phyloP scores from a whole-genome alignment of 2,797 vertebrate genomes.

The Perodicticus potto region DNA sequence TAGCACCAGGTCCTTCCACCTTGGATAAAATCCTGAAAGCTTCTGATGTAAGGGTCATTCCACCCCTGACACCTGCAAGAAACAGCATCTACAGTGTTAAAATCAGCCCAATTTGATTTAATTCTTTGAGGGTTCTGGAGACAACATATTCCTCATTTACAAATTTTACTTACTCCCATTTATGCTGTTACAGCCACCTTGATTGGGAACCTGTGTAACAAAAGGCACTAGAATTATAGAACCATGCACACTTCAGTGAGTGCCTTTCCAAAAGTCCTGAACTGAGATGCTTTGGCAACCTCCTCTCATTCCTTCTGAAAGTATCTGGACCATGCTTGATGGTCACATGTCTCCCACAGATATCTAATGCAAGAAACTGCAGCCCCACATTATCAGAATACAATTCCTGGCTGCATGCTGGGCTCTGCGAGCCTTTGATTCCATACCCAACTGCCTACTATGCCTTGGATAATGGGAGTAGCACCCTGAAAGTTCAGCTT shows the following conservation, averaged over 20 bases:
- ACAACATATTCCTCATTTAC: background rate
- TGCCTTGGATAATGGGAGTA: background rate
- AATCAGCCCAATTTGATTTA: background rate
- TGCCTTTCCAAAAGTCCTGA: background rate
- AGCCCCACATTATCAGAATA: background rate
- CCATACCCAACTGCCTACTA: background rate
- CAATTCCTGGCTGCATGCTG: background rate
- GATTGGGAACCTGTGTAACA: background rate
- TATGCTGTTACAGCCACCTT: background rate
- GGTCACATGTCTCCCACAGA: background rate
- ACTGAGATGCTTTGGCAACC: background rate
- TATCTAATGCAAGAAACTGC: background rate
- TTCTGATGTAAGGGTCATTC: background rate
- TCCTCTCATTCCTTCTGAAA: background rate
- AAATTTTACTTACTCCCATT: background rate
- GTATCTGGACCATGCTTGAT: background rate
- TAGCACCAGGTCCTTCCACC: background rate
- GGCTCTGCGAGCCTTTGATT: background rate
- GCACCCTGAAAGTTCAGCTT: background rate
- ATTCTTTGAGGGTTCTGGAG: background rate
- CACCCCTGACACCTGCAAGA: background rate
- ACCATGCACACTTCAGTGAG: background rate
- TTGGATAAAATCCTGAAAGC: background rate
- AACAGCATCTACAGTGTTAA: background rate
- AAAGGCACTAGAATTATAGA: background rate